A percentile compares a stretch with the other conserved stretches of the same genome.
These are phyloP conservation scores for Toxotes lorentzi DNA, from an alignment of 2,797 vertebrate species.

Conservation along the genomic window DNA sequence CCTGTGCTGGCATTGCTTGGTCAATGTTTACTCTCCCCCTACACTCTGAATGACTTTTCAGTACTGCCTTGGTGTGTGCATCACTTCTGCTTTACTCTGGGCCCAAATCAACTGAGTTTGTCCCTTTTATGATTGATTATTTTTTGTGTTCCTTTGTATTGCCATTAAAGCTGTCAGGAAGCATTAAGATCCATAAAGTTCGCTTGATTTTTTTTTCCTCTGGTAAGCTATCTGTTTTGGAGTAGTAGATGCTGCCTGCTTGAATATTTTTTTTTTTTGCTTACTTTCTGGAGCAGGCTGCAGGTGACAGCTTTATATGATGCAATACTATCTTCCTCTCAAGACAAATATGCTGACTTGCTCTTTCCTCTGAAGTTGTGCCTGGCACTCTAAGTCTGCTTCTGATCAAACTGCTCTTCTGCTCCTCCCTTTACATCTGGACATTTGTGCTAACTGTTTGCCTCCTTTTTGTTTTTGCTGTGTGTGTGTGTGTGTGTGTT, in stretches of 20 bases:
- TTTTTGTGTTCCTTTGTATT: conserved; percentile 76
- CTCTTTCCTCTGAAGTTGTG: conserved; percentile 69
- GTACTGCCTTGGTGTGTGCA: conserved; percentile 78
- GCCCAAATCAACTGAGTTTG: conserved; percentile 74
- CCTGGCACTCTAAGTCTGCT: conserved; percentile 71
- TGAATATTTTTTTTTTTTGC: conserved; percentile 31
- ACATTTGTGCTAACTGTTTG: conserved; percentile 35
- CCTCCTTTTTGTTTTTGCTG: conserved; percentile 28
- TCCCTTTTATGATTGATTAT: conserved; percentile 67
- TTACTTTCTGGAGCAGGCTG: conserved; percentile 46
- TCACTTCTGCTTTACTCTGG: conserved; percentile 84
- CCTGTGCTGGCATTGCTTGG: conserved; percentile 81
- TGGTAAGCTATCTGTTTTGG: conserved; percentile 18
- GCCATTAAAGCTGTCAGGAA: conserved; percentile 82
- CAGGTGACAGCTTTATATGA: conserved; percentile 81
- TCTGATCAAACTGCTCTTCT: conserved; percentile 59
- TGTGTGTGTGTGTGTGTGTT: conserved; percentile 51
- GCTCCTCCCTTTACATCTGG: conserved; percentile 17
- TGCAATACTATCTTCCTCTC: conserved; percentile 76
- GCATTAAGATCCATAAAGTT: conserved; percentile 48
- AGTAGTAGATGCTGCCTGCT: conserved; percentile 22
- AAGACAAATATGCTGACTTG: conserved; percentile 71
- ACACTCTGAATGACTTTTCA: conserved; percentile 82
- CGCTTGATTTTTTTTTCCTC: conserved; percentile 6
- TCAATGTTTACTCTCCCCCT: conserved; percentile 77